phyloP scores from a whole-genome alignment of 2,888 invertebrate genomes.

The Aethes cnicana region DNA sequence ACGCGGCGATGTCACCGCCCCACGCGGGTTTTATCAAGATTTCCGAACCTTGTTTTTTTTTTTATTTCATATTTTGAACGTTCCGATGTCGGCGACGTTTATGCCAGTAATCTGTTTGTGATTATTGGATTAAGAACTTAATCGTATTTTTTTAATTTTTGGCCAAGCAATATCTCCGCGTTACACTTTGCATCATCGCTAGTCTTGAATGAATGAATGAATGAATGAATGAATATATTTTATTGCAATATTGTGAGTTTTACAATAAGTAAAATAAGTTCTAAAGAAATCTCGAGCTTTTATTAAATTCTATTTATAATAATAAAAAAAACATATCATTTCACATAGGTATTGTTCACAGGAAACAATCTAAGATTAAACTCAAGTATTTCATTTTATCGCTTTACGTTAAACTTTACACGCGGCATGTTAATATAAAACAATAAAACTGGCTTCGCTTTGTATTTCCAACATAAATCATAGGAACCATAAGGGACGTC shows the following conservation, averaged over 20 bases:
- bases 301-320: too few species aligned
- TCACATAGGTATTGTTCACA: too few species aligned
- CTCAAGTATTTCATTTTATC: too few species aligned
- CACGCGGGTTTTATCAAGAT: slow-evolving; percentile 61
- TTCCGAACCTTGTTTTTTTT: slow-evolving; percentile 37
- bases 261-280: too few species aligned
- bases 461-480: slow-evolving; percentile 11
- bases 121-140: slow-evolving; percentile 47
- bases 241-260: too few species aligned
- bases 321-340: too few species aligned
- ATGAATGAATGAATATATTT: too few species aligned
- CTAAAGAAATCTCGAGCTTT: too few species aligned
- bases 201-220: too few species aligned
- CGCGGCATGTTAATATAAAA: neutral
- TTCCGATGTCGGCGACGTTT: slow-evolving; percentile 49
- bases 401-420: neutral
- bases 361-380: too few species aligned
- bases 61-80: slow-evolving; percentile 34
- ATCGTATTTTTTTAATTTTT: slow-evolving; percentile 28
- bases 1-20: slow-evolving; percentile 57
- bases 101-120: slow-evolving; percentile 52
- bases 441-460: slow-evolving; percentile 6
- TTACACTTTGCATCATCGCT: too few species aligned
- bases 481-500: slow-evolving; percentile 3
- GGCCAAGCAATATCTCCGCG: too few species aligned